Conservation (phyloP, 2,888 invertebrate genomes). For the Drosophila paramelanica region DNA sequence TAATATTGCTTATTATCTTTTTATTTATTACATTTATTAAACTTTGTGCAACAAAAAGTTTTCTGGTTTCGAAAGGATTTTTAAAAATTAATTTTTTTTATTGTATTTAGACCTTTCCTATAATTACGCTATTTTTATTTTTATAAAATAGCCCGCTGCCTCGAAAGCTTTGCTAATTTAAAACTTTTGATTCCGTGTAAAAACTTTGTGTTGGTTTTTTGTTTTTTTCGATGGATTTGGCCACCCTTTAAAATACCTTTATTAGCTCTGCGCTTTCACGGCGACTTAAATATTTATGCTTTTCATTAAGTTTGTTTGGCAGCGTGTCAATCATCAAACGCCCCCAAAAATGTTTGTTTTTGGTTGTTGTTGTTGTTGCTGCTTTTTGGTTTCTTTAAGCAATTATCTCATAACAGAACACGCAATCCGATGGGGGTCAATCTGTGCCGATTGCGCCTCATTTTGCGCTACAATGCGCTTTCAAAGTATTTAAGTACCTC, state of each 20-base stretch:
- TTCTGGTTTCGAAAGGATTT: too few species aligned
- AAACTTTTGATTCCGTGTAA: background rate
- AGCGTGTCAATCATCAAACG: conserved; percentile 57
- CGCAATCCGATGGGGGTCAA: conserved; percentile 70
- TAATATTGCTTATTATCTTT: too few species aligned
- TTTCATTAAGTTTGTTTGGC: conserved; percentile 67
- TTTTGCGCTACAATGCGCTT: conserved; percentile 77
- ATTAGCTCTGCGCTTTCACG: conserved; percentile 48
- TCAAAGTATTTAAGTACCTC: conserved; percentile 78
- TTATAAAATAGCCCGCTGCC: too few species aligned
- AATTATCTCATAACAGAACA: conserved; percentile 72
- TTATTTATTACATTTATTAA: too few species aligned
- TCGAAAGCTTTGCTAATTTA: background rate
- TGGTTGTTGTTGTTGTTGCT: conserved; percentile 8
- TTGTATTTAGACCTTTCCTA: too few species aligned
- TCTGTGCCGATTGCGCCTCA: conserved; percentile 68
- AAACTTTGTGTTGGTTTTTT: conserved; percentile 10
- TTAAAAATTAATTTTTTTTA: too few species aligned
- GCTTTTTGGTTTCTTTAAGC: conserved; percentile 59
- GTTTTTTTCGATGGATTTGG: conserved; percentile 7
- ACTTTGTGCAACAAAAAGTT: too few species aligned
- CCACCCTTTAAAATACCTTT: conserved; percentile 13
- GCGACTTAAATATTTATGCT: conserved; percentile 65
- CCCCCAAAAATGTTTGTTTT: conserved; percentile 5
- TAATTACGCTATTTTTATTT: too few species aligned